These are phyloP conservation scores for Glaucidium brasilianum DNA, from an alignment of 2,113 vertebrate genomes.

Conservation along the genomic window DNA sequence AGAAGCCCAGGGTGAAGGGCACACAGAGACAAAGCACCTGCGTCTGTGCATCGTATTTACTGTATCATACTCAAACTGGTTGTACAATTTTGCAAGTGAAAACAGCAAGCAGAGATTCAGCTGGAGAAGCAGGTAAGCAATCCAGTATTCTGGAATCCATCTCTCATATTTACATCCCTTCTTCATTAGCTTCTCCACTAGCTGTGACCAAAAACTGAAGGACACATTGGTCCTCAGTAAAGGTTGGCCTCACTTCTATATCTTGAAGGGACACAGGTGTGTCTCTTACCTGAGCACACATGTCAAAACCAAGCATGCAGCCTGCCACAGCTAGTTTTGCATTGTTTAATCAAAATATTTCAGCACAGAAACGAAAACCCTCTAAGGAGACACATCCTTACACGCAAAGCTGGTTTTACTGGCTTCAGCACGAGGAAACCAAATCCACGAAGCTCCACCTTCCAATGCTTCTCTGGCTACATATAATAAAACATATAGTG, in stretches of 20 bases:
- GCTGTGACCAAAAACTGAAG: not conserved
- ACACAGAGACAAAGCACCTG: not conserved
- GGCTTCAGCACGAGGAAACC: not conserved
- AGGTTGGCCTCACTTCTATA: rapidly evolving
- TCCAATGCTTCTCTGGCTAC: not conserved
- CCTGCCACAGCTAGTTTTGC: not conserved
- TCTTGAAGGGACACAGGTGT: not conserved
- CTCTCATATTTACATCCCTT: not conserved
- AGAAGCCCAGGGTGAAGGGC: not conserved
- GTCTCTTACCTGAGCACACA: not conserved
- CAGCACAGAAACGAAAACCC: not conserved
- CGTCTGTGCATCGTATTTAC: not conserved
- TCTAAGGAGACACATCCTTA: not conserved
- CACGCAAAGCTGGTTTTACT: constrained; percentile 26
- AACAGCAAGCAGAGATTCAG: not conserved
- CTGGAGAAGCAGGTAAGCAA: not conserved
- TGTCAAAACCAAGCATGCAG: not conserved
- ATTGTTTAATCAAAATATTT: constrained; percentile 26
- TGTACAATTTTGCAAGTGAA: not conserved
- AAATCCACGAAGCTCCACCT: not conserved
- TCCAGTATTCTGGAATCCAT: not conserved
- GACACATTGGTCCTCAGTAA: not conserved
- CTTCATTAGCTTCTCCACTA: not conserved
- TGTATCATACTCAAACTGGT: not conserved
- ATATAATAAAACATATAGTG: not conserved